Base-by-base conservation (phyloP, 1,140 invertebrate genomes). In the Glossosoma conforme region DNA sequence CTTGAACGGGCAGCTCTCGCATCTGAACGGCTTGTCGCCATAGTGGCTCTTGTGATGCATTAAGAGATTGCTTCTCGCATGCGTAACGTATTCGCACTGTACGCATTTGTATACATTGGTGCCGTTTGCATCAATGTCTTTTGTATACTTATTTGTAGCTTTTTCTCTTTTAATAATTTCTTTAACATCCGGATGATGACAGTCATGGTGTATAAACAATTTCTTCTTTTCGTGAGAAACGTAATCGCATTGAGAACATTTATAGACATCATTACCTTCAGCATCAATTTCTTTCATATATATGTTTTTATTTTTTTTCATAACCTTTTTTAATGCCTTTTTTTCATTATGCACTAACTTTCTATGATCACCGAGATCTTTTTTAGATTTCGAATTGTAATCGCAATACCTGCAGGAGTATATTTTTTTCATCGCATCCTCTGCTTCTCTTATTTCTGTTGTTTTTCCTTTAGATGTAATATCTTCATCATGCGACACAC, bases 91-190 rank as follows among this genome's bases (percentile, higher is more conserved):
- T 35, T 74, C 72, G 24, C 74, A 76, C 0, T 63, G 70, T 47
- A 69, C 67, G 47, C 74, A 75, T n/a, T 69, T 67, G 13, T 70
- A 72, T 1, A 69, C 67, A 36, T 74, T 74, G 0, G 72, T 59
- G 5, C 72, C 71, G 6, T 10, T 19, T 21, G 13, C 17, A 14
- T 17, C 17, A 2, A n/a, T n/a, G n/a, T 20, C 40, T 13, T n/a
- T 22, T 20, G 13, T 24, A 24, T 13, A 19, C 6, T 41, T 20
- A 8, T 5, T 6, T 20, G 19, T 17, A 11, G 14, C 2, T 13
- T 43, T 21, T 22, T 3, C 8, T 14, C 18, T 43, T 43, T 22
- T 19, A 22, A 13, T 19, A 17, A 28, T 33, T 45, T n/a, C n/a
- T n/a, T n/a, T n/a, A n/a, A n/a, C n/a, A n/a, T n/a, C n/a, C n/a